These are phyloP conservation scores for Drosophila longiperda DNA, from an alignment of 2,888 invertebrate genomes.

Conservation along the genomic window DNA sequence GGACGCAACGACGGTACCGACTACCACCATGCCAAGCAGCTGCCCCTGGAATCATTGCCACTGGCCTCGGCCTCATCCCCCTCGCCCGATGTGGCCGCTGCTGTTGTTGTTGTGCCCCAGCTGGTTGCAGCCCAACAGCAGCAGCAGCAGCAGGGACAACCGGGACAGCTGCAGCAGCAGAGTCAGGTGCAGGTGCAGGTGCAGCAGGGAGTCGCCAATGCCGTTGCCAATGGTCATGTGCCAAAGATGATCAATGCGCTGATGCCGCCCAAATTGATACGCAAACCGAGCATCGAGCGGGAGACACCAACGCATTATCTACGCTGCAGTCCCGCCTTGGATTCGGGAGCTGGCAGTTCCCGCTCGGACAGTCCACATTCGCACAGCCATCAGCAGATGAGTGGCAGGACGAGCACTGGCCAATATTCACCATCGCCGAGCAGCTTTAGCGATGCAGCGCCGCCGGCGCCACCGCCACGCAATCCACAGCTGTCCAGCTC, in stretches of 20 bases:
- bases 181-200: neutral
- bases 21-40: conserved; percentile 82
- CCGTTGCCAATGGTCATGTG: conserved; percentile 83
- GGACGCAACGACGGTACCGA: conserved; percentile 83
- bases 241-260: conserved; percentile 86
- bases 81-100: conserved; percentile 73
- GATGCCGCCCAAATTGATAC: conserved; percentile 90
- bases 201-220: conserved; percentile 11
- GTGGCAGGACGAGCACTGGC: conserved; percentile 85
- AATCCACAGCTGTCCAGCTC: conserved; percentile 87
- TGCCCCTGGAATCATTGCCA: conserved; percentile 83
- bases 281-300: conserved; percentile 95
- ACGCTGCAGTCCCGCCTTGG: conserved; percentile 93
- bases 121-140: conserved; percentile 3
- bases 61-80: conserved; percentile 74
- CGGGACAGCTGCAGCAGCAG: neutral
- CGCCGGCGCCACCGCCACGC: conserved; percentile 90
- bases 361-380: conserved; percentile 95
- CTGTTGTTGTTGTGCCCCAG: conserved; percentile 47
- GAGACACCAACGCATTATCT: conserved; percentile 90
- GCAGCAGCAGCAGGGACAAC: neutral
- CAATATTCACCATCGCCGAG: conserved; percentile 87
- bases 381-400: conserved; percentile 89
- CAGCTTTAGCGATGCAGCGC: conserved; percentile 87
- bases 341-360: conserved; percentile 94